Conservation (phyloP, 2,888 invertebrate genomes). For the Nymphalis polychloros region DNA sequence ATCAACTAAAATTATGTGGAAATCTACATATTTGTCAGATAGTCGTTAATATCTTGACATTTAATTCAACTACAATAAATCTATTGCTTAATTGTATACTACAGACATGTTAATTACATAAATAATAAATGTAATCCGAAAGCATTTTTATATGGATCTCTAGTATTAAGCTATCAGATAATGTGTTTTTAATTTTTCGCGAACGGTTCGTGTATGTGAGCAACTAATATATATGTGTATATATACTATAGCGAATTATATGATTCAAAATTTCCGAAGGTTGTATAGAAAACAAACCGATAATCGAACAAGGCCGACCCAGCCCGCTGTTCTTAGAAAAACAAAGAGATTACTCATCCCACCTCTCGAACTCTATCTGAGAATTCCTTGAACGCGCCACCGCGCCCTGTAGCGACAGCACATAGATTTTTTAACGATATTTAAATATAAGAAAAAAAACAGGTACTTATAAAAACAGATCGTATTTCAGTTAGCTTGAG, state of each 20-base stretch:
- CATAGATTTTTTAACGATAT: slow-evolving; percentile 25
- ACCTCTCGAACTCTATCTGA: slow-evolving; percentile 76
- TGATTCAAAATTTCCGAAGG: slow-evolving; percentile 22
- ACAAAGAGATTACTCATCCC: slow-evolving; percentile 81
- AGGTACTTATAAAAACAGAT: background rate
- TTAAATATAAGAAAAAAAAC: background rate
- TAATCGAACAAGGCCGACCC: slow-evolving; percentile 59
- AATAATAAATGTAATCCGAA: background rate
- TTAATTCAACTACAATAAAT: slow-evolving; percentile 1
- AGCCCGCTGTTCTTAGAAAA: slow-evolving; percentile 70
- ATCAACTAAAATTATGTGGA: slow-evolving; percentile 7
- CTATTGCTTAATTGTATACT: background rate
- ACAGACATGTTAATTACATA: too few relatives aligned
- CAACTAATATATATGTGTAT: background rate
- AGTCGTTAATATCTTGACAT: slow-evolving; percentile 9
- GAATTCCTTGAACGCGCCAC: slow-evolving; percentile 71
- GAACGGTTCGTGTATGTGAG: too few relatives aligned
- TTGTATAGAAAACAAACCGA: slow-evolving; percentile 61
- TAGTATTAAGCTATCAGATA: too few relatives aligned
- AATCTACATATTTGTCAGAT: background rate
- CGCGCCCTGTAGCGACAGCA: slow-evolving; percentile 66
- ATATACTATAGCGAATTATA: slow-evolving; percentile 8
- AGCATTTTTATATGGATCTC: background rate
- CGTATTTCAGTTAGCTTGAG: background rate
- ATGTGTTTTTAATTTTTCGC: too few relatives aligned